These are phyloP conservation scores for Pandion haliaetus DNA, from an alignment of 2,113 vertebrate genomes.

Conservation along the genomic window DNA sequence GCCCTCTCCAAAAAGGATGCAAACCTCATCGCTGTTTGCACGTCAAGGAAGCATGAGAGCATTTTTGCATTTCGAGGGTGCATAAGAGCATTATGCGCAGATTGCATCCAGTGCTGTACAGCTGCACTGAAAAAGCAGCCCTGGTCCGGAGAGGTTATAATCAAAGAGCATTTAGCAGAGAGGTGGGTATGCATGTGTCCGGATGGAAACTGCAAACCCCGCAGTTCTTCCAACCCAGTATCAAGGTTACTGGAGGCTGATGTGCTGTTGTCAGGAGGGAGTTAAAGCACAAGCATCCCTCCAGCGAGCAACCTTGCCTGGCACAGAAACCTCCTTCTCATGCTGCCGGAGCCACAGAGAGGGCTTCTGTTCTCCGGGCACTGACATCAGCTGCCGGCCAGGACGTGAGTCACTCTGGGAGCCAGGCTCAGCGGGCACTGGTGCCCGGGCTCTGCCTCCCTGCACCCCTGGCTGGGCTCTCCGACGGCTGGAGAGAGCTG, in stretches of 20 bases:
- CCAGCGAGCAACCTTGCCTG: background rate
- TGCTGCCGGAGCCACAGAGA: background rate
- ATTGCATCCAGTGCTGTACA: background rate
- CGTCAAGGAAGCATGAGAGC: background rate
- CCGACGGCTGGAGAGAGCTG: background rate
- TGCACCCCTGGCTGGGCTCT: fast-evolving
- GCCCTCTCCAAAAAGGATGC: background rate
- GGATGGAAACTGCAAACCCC: background rate
- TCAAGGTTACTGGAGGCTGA: background rate
- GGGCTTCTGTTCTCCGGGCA: background rate
- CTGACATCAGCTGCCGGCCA: background rate
- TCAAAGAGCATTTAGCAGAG: background rate
- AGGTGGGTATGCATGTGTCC: background rate
- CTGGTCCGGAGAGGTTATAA: background rate
- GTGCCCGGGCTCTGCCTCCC: background rate
- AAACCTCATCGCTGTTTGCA: background rate
- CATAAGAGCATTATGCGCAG: fast-evolving
- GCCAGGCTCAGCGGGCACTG: background rate
- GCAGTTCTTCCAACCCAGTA: background rate
- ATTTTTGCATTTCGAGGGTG: background rate
- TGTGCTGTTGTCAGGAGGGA: background rate
- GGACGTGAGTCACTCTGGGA: background rate
- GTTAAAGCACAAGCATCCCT: constrained; percentile 1
- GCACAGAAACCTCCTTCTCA: background rate
- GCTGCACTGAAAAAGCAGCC: background rate